Base-by-base conservation (phyloP, 1,140 invertebrate genomes). In the Elymnias hypermnestra region DNA sequence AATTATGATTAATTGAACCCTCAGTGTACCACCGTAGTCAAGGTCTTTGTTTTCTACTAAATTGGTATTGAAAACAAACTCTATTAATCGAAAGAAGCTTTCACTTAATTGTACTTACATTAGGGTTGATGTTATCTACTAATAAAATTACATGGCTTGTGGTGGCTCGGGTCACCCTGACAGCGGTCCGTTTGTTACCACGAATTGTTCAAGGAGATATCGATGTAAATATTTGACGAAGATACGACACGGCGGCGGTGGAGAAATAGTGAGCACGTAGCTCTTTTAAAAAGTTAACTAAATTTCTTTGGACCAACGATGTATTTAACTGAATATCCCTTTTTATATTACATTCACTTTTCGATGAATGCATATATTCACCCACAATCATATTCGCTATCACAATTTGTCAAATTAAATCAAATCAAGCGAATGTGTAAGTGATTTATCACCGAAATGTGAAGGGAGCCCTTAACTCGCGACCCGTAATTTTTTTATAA, bases 51-150 rank as follows among this genome's bases (percentile, higher is more conserved):
- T 45, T 62, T 67, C 18, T 57, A 50, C 53, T 52, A 46, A 50
- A 57, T 60, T 56, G 53, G 53, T 58, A 58, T 61, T 56, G 55
- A 68, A 67, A 71, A 64, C 50, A 65, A 45, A 70, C 33, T 52
- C 47, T 59, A 72, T 71, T 67, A 70, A 72, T 75, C 58, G 58
- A 63, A 60, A 57, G 63, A 59, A 56, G 57, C 63, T 64, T 70
- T 71, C 57, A 63, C 58, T 72, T 68, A 67, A 76, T 76, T 78
- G 63, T 66, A 55, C 62, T 63, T 71, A 57, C 57, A 67, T 65
- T 71, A 60, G 51, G 53, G 40, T 53, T 6, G 18, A 41, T 4
- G 22, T 23, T 33, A 39, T 26, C 17, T 18, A 36, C 29, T 26
- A n/a, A 43, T 22, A n/a, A 19, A 12, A 43, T 15, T 15, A 39